Evolutionary conservation across 2,888 invertebrate species (phyloP), one percentile per base, ranked within the genome.

Genomic region (Caenorhabditis panamensis): DNA sequence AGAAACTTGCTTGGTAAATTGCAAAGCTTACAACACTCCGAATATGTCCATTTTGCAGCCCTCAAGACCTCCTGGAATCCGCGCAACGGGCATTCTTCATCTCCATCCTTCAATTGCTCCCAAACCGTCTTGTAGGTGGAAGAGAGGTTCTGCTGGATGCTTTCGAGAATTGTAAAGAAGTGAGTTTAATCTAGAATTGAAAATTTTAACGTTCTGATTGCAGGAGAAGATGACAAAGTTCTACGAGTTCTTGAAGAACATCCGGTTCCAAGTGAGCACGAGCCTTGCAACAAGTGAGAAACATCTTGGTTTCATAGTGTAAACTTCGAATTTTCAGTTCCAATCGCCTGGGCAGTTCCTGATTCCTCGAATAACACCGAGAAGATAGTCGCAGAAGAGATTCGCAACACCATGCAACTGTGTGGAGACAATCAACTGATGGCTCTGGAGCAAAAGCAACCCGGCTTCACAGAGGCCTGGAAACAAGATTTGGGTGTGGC

Each of bases 221-320:
- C 51, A 69, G 69, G 20, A 8, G 0, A 24, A 1, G 1, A 20
- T 69, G 20, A 8, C 0, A n/a, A 53, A 61, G n/a, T 20, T 69
- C 9, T 69, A 69, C 41, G 53, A 51, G 16, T 69, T 69, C 49
- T n/a, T 59, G 61, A 69, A 36, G 26, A 11, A 1, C 0, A 69
- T 69, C n/a, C 59, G 69, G 0, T 9, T 2, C 6, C n/a, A 9
- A 13, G 51, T 69, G 13, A 3, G 8, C 41, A 37, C 11, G 53
- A 44, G 9, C 47, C n/a, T 41, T 11, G 22, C 63, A 16, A 20
- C 31, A 26, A 18, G 63, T 63, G 28, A 20, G 62, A 41, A n/a
- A 20, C 22, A 16, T 18, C n/a, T 2, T 44, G 5, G 11, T 47
- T 16, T 11, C 26, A 18, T 37, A 26, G 6, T 1, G 1, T 22